Conservation (phyloP, 1,140 invertebrate genomes). For the Laodelphax striatellus region DNA sequence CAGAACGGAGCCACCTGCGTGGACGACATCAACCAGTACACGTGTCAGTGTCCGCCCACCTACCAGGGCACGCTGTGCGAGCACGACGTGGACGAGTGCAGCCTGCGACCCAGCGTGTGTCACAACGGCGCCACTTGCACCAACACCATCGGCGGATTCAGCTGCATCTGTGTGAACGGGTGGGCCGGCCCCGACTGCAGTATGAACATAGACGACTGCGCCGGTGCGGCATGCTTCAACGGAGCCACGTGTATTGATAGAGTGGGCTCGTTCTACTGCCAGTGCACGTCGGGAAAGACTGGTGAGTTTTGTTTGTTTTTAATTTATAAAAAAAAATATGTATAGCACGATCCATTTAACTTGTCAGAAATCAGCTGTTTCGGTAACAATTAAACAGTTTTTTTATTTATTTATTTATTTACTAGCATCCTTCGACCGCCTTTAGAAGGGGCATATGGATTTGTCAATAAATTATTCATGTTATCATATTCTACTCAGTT, state of each 20-base stretch:
- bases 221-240: slow-evolving; percentile 86
- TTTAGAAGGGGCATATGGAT: too few relatives aligned
- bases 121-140: slow-evolving; percentile 92
- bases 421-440: too few relatives aligned
- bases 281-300: slow-evolving; percentile 90
- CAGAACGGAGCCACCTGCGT: slow-evolving; percentile 84
- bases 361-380: too few relatives aligned
- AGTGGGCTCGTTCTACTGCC: slow-evolving; percentile 88
- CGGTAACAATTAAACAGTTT: too few relatives aligned
- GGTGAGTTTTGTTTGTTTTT: slow-evolving; percentile 41
- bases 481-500: too few relatives aligned
- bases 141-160: slow-evolving; percentile 78
- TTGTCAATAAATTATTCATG: too few relatives aligned
- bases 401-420: too few relatives aligned
- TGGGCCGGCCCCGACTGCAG: slow-evolving; percentile 87
- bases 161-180: slow-evolving; percentile 93
- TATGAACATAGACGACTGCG: slow-evolving; percentile 89
- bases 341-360: too few relatives aligned
- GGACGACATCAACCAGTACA: slow-evolving; percentile 76
- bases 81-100: slow-evolving; percentile 66
- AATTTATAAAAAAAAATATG: too few relatives aligned
- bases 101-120: slow-evolving; percentile 68
- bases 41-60: slow-evolving; percentile 75
- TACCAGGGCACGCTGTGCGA: slow-evolving; percentile 60
- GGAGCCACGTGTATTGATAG: slow-evolving; percentile 93